Evolutionary conservation across 2,113 vertebrate species (phyloP).

Genomic region (Ptilorrhoa leucosticta): DNA sequence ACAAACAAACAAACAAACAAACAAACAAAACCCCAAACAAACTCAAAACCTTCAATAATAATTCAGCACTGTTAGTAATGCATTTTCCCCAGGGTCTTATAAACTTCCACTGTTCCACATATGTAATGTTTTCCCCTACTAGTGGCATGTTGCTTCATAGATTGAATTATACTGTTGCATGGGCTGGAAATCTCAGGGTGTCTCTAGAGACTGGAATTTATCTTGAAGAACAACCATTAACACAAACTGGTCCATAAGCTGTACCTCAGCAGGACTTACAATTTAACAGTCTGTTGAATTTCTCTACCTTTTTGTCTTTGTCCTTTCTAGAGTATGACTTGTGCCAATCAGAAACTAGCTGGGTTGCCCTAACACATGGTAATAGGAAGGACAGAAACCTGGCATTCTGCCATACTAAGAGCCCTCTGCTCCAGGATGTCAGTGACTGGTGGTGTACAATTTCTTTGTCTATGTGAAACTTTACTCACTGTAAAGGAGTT

Average conservation of each 20-base stretch:
- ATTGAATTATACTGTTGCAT: neutral
- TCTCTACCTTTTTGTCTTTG: neutral
- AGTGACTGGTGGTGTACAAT: neutral
- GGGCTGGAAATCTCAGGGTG: neutral
- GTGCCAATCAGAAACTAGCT: neutral
- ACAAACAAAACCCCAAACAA: neutral
- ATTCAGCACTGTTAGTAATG: neutral
- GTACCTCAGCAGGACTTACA: neutral
- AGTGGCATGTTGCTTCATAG: neutral
- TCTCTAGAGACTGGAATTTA: neutral
- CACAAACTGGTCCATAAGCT: neutral
- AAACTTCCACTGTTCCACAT: neutral
- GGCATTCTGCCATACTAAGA: neutral
- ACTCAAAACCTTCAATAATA: neutral
- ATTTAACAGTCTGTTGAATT: neutral
- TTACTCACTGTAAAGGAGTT: neutral
- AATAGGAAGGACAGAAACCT: neutral
- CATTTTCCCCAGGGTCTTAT: constrained; percentile 2
- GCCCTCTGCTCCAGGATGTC: neutral
- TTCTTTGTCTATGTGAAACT: neutral
- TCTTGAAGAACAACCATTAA: neutral
- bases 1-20: neutral
- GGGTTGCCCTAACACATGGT: neutral
- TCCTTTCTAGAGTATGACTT: neutral
- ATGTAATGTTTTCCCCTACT: neutral